These are phyloP conservation scores for Agrochola lychnidis DNA, from an alignment of 2,888 invertebrate genomes.

Conservation along the genomic window DNA sequence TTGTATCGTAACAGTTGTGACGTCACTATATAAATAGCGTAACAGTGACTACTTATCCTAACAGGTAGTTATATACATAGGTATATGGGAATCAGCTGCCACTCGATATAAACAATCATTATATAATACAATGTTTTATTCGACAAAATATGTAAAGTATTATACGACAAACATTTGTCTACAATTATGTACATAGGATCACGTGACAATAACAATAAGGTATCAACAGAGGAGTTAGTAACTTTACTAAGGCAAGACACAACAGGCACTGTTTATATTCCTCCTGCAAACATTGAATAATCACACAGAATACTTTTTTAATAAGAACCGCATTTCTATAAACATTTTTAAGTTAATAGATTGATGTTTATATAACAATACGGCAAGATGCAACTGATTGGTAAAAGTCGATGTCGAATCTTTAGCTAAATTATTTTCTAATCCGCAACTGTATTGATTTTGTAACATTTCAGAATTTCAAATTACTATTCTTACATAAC, in stretches of 20 bases:
- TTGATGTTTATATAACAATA: constrained; percentile 21
- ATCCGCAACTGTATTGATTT: constrained; percentile 7
- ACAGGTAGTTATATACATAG: constrained; percentile 54
- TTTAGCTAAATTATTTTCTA: constrained; percentile 1
- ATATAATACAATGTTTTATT: constrained; percentile 56
- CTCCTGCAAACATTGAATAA: constrained; percentile 52
- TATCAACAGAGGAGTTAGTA: constrained; percentile 63
- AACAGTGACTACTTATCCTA: constrained; percentile 56
- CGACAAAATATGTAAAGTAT: constrained; percentile 51
- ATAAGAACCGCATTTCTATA: constrained; percentile 24
- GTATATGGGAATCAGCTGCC: constrained; percentile 55
- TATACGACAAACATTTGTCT: constrained; percentile 39
- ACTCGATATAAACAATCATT: constrained; percentile 49
- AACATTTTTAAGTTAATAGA: constrained; percentile 10
- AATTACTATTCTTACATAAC: background rate
- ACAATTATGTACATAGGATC: constrained; percentile 65
- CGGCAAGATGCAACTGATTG: constrained; percentile 34
- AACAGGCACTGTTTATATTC: constrained; percentile 72
- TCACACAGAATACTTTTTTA: constrained; percentile 40
- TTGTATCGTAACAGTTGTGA: constrained; percentile 69
- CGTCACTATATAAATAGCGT: constrained; percentile 56
- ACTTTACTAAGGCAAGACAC: constrained; percentile 80
- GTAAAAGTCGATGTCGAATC: background rate
- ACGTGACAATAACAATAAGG: constrained; percentile 56
- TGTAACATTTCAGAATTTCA: background rate